Conservation (phyloP, 1,140 invertebrate genomes). For the Drosophila rhopaloa region DNA sequence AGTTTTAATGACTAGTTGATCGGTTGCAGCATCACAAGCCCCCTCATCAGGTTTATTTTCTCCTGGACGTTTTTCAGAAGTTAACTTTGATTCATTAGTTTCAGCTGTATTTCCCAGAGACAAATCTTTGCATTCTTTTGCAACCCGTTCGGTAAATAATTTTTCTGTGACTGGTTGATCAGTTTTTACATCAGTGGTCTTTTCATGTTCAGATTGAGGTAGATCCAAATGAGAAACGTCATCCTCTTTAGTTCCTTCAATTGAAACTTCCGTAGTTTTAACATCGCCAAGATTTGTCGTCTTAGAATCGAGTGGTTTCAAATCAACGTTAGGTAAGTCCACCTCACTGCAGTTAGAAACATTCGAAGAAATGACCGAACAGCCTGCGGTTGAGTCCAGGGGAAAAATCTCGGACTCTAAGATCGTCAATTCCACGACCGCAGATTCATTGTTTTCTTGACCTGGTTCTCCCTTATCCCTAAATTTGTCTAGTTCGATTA, state of each 20-base stretch:
- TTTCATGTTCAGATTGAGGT: not conserved
- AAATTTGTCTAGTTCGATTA: constrained; percentile 13
- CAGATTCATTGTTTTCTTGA: not conserved
- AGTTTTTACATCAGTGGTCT: not conserved
- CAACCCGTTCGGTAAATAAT: not conserved
- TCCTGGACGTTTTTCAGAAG: not conserved
- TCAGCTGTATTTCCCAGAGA: not conserved
- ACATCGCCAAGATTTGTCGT: not conserved
- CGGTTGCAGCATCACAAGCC: not conserved
- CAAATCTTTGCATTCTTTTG: not conserved
- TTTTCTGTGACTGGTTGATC: too few relatives aligned
- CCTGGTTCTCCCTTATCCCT: not conserved
- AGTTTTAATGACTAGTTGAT: too few relatives aligned
- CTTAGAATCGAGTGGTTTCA: not conserved
- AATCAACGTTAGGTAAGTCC: not conserved
- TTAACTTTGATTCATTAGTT: too few relatives aligned
- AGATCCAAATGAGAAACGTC: not conserved
- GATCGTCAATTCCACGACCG: not conserved
- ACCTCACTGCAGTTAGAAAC: not conserved
- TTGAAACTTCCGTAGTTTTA: not conserved
- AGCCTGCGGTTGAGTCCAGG: constrained; percentile 5
- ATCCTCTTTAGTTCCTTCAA: not conserved
- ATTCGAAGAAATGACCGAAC: not conserved
- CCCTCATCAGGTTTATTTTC: not conserved
- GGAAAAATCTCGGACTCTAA: not conserved